Evolutionary conservation across 2,888 invertebrate species (phyloP), one percentile per base, ranked within the genome.

Genomic region (Dasysyrphus albostriatus): DNA sequence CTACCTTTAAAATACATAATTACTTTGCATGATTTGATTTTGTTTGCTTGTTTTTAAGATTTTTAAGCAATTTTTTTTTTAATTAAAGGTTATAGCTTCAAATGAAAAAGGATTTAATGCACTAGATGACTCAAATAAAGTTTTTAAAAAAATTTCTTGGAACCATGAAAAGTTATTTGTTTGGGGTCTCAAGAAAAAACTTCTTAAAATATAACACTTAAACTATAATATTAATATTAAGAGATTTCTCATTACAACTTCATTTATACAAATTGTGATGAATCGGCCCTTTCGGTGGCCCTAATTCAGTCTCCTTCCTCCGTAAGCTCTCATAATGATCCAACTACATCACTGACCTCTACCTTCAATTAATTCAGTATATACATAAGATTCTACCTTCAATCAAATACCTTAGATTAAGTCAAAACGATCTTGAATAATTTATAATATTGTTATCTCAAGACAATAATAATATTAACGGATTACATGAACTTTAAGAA

Each of bases 381-480:
- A 51, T 10, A 12, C 12, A 5, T 5, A 51, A 10, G 0, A 51
- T 12, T 0, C 47, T 16, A 47, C 51, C 51, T 54, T 54, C 51
- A 54, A 12, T 54, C 12, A 29, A 54, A 54, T 29, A 14, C 14
- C 24, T 54, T 42, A 14, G 5, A 0, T 8, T 10, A 7, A 24
- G 6, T 14, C 2, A 54, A 54, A 5, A 14, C 29, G 14, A 54
- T 24, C 59, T 59, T 59, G 59, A 39, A 59, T 39, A 39, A 7
- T 29, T 24, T 24, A 24, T 19, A n/a, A 37, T 63, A 44, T 44
- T 63, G 32, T 32, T n/a, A 63, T 63, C 32, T 63, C 63, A 63
- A 63, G 39, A 39, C 14, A 19, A 39, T 59, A 39, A 59, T 37
- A 59, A 24, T 24, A 59, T 59, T 24, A 59, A 39, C 59, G 19